Conservation (phyloP, 2,113 vertebrate genomes). For the Embiotoca jacksoni region DNA sequence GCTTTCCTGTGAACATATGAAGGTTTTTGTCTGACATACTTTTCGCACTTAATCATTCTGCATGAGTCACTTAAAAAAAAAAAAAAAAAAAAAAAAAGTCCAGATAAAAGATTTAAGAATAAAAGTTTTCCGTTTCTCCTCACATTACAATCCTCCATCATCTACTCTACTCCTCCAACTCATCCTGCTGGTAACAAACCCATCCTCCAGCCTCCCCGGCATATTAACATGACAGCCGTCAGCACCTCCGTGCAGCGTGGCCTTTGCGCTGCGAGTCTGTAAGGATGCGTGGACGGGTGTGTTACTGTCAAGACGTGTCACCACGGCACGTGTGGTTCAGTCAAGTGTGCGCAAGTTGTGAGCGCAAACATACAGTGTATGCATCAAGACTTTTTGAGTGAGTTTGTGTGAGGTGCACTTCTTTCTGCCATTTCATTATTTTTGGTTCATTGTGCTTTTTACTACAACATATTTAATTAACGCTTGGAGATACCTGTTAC, state of each 20-base stretch:
- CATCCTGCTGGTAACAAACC: constrained; percentile 57
- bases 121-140: constrained; percentile 9
- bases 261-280: constrained; percentile 66
- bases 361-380: constrained; percentile 8
- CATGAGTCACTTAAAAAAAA: constrained; percentile 34
- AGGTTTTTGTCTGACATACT: constrained; percentile 6
- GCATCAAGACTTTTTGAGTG: constrained; percentile 15
- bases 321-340: constrained; percentile 41
- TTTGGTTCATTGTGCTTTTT: constrained; percentile 11
- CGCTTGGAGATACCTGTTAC: background rate
- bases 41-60: constrained; percentile 36
- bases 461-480: constrained; percentile 1
- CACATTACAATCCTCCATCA: constrained; percentile 7
- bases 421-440: constrained; percentile 7
- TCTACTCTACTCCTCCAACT: constrained; percentile 38
- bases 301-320: constrained; percentile 68
- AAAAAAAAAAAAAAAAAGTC: background rate
- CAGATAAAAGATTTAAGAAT: constrained; percentile 54
- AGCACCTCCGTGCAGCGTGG: constrained; percentile 70
- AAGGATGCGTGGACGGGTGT: constrained; percentile 51
- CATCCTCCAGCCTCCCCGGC: constrained; percentile 56
- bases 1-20: constrained; percentile 13
- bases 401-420: constrained; percentile 1
- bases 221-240: constrained; percentile 78
- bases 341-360: constrained; percentile 48